Conservation (phyloP, 2,113 vertebrate species). For the Seriola dumerili region DNA sequence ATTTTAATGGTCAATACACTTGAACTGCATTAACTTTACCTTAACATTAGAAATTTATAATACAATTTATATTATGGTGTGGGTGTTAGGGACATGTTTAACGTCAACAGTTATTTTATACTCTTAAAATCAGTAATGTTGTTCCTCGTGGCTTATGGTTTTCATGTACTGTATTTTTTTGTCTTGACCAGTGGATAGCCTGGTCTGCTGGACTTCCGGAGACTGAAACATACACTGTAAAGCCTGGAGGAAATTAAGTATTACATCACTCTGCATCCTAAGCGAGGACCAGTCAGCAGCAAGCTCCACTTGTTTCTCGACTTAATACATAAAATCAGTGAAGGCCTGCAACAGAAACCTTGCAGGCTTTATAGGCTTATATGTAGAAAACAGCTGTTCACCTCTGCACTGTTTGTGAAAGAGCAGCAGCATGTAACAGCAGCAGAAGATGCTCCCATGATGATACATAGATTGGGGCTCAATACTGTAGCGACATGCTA, state of each 20-base stretch:
- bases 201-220: neutral
- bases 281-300: constrained; percentile 22
- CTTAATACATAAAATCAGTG: constrained; percentile 21
- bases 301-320: constrained; percentile 23
- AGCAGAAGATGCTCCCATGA: neutral
- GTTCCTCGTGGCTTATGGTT: neutral
- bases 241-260: constrained; percentile 17
- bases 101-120: neutral
- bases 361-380: neutral
- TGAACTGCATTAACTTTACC: neutral
- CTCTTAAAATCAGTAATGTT: neutral
- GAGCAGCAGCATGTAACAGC: neutral
- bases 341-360: constrained; percentile 24
- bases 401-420: neutral
- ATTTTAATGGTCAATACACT: neutral
- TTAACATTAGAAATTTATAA: neutral
- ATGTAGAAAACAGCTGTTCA: constrained; percentile 15
- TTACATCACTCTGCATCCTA: constrained; percentile 50
- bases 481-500: constrained; percentile 26
- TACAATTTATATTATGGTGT: neutral
- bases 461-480: neutral
- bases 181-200: neutral
- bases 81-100: neutral
- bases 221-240: neutral
- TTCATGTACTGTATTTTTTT: neutral